Evolutionary conservation across 1,140 invertebrate species (phyloP).

Genomic region (Seison nebaliae): DNA sequence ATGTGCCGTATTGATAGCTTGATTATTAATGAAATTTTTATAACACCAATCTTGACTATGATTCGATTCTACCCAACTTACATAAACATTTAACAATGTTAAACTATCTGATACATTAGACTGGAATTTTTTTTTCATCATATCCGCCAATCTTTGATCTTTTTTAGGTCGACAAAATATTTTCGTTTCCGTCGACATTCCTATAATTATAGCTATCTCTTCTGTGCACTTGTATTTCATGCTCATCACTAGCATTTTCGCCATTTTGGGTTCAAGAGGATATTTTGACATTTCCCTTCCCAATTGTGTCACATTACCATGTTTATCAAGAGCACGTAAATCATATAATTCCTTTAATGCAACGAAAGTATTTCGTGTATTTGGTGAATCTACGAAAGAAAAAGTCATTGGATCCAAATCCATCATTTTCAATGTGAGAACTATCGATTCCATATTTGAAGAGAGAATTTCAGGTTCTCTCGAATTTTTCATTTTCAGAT

Average conservation of each 20-base stretch:
- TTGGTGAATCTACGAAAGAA: constrained; percentile 66
- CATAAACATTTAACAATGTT: constrained; percentile 61
- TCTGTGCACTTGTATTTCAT: constrained; percentile 5
- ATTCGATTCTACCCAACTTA: constrained; percentile 43
- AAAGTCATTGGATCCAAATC: constrained; percentile 49
- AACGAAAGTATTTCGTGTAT: constrained; percentile 30
- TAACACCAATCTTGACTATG: too few relatives aligned
- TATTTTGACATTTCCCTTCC: constrained; percentile 8
- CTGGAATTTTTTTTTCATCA: too few relatives aligned
- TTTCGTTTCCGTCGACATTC: constrained; percentile 15
- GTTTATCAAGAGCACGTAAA: too few relatives aligned
- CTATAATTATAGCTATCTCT: constrained; percentile 28
- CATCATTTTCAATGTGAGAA: constrained; percentile 53
- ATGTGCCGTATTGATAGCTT: too few relatives aligned
- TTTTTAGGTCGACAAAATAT: too few relatives aligned
- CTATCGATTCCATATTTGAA: constrained; percentile 41
- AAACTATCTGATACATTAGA: constrained; percentile 68
- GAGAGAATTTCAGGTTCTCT: constrained; percentile 59
- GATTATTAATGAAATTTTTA: too few relatives aligned
- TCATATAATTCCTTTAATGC: constrained; percentile 36
- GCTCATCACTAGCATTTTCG: constrained; percentile 1
- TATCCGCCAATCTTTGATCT: too few relatives aligned
- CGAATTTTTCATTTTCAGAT: constrained; percentile 40
- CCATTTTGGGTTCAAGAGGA: constrained; percentile 12
- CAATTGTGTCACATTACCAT: too few relatives aligned